Conservation (phyloP, 2,797 vertebrate species). For the Labeo calbasu region DNA sequence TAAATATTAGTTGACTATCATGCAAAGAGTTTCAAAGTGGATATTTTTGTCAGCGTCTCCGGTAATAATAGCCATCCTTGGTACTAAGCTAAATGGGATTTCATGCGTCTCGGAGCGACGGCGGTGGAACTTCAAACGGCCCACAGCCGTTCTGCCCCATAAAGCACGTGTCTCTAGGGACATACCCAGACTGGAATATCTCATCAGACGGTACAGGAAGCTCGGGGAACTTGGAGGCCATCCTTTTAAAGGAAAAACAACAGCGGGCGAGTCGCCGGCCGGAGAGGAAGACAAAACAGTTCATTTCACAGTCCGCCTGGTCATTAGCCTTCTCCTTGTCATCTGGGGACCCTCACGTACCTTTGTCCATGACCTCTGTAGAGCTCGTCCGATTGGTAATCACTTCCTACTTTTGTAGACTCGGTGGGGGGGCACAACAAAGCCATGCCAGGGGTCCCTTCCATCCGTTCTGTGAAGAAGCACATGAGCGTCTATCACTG, state of each 20-base stretch:
- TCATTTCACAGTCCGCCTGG: constrained; percentile 60
- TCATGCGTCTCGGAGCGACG: constrained; percentile 57
- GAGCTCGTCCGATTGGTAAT: constrained; percentile 72
- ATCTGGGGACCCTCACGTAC: constrained; percentile 56
- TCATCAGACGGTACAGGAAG: constrained; percentile 79
- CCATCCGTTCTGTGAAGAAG: constrained; percentile 77
- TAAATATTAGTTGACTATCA: constrained; percentile 53
- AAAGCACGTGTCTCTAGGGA: constrained; percentile 76
- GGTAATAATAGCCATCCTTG: constrained; percentile 65
- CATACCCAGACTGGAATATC: constrained; percentile 80
- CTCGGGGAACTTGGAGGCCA: constrained; percentile 78
- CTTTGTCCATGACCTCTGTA: constrained; percentile 70
- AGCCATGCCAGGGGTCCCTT: constrained; percentile 68
- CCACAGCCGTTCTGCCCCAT: constrained; percentile 73
- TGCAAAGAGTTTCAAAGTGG: constrained; percentile 54
- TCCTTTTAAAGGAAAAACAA: constrained; percentile 70
- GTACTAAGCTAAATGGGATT: constrained; percentile 65
- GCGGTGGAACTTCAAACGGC: constrained; percentile 72
- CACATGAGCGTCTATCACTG: constrained; percentile 64
- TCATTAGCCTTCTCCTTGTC: constrained; percentile 59
- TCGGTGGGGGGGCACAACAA: constrained; percentile 70
- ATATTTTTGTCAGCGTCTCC: constrained; percentile 59
- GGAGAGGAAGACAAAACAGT: constrained; percentile 72
- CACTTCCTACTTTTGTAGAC: constrained; percentile 76
- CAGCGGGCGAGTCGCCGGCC: constrained; percentile 71